Conservation (phyloP, 2,797 vertebrate genomes). For the Discoglossus pictus region DNA sequence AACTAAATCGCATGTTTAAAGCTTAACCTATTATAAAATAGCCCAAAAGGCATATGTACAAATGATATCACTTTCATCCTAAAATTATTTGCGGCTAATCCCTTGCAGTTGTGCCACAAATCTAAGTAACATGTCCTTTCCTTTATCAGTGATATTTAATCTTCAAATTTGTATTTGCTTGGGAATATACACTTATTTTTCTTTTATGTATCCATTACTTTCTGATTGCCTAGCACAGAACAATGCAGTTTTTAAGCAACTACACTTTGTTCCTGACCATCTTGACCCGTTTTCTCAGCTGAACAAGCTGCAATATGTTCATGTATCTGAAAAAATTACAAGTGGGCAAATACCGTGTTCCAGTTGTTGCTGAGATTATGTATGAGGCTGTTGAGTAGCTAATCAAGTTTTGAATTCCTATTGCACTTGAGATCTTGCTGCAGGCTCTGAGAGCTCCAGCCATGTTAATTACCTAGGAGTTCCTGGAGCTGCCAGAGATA, state of each 20-base stretch:
- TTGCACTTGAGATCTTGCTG: constrained; percentile 64
- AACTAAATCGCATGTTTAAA: background rate
- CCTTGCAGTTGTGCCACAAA: too few relatives aligned
- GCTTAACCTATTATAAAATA: too few relatives aligned
- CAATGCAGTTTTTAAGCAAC: constrained; percentile 57
- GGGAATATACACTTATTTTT: too few relatives aligned
- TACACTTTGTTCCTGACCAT: constrained; percentile 50
- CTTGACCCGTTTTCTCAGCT: constrained; percentile 59
- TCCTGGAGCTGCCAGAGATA: constrained; percentile 54
- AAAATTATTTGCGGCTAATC: too few relatives aligned
- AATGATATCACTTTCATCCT: too few relatives aligned
- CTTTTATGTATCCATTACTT: constrained; percentile 62
- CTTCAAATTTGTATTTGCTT: too few relatives aligned
- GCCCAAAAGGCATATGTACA: too few relatives aligned
- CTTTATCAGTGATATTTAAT: constrained; percentile 48
- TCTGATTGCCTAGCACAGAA: constrained; percentile 52
- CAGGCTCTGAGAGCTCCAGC: constrained; percentile 61
- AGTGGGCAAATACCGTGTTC: constrained; percentile 63
- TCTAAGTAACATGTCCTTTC: background rate
- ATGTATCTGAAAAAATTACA: constrained; percentile 60
- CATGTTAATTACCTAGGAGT: constrained; percentile 64
- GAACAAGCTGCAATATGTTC: constrained; percentile 57
- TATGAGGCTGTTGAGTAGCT: constrained; percentile 61
- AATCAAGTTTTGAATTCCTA: constrained; percentile 59
- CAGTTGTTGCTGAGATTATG: constrained; percentile 63